Conservation (phyloP, 2,797 vertebrate genomes). For the Manis pentadactyla region DNA sequence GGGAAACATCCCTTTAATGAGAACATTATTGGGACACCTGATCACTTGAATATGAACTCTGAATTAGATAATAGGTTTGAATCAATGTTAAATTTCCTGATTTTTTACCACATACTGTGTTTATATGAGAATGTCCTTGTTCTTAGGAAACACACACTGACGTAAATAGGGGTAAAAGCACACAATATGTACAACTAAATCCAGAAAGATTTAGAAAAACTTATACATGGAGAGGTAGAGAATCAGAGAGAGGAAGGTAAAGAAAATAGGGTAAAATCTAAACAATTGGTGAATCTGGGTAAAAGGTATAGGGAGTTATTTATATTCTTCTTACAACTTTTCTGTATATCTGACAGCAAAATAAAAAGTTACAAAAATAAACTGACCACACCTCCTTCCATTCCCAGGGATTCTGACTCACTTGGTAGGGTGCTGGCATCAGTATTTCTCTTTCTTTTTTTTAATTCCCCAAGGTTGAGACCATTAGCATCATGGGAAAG, state of each 20-base stretch:
- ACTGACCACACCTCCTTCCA: background rate
- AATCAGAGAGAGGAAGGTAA: background rate
- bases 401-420: background rate
- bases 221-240: background rate
- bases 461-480: background rate
- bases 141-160: slow-evolving; percentile 5
- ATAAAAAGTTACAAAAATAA: background rate
- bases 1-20: background rate
- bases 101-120: background rate
- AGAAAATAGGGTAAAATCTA: background rate
- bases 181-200: background rate
- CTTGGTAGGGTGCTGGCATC: background rate
- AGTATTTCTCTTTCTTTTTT: background rate
- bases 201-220: background rate
- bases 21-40: background rate
- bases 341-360: background rate
- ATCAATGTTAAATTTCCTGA: background rate
- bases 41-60: background rate
- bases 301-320: background rate
- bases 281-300: background rate
- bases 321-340: background rate
- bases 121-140: background rate
- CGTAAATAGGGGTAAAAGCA: background rate
- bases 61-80: background rate
- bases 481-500: background rate